phyloP scores from a whole-genome alignment of 1,140 invertebrate genomes.

The Meteorus sp. region DNA sequence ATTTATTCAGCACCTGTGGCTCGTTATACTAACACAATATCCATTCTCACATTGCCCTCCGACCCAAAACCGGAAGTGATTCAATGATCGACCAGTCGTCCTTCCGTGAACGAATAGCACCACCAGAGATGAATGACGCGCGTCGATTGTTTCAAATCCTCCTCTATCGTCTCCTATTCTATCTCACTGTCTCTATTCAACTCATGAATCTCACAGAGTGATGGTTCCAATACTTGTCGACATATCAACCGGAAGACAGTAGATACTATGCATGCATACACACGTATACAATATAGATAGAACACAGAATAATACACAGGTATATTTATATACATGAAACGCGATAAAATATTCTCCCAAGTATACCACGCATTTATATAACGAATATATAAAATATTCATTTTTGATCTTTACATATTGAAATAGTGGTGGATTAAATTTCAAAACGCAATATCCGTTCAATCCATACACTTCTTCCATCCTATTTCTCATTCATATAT shows the following conservation, averaged over 20 bases:
- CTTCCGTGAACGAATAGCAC: background rate
- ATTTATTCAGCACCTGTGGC: conserved; percentile 9
- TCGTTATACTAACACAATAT: background rate
- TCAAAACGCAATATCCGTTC: too few species aligned
- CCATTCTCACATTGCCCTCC: background rate
- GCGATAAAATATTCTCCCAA: too few species aligned
- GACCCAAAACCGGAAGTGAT: conserved; percentile 1
- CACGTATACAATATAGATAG: too few species aligned
- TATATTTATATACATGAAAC: background rate
- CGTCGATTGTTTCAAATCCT: conserved; percentile 9
- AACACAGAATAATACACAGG: background rate
- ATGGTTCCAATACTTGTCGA: background rate
- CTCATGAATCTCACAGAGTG: conserved; percentile 1
- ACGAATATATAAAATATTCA: too few species aligned
- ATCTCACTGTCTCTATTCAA: too few species aligned
- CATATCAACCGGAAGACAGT: background rate
- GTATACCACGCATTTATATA: too few species aligned
- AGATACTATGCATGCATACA: too few species aligned
- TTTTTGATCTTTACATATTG: too few species aligned
- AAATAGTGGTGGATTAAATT: too few species aligned
- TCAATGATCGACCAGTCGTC: conserved; percentile 5
- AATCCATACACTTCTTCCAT: too few species aligned
- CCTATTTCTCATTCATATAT: too few species aligned
- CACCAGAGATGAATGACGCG: conserved; percentile 6
- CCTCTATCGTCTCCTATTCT: background rate